A percentile compares a stretch with the other conserved stretches of the same genome.
These are phyloP conservation scores for Chrysocyon brachyurus DNA, from an alignment of 2,797 vertebrate species.

Conservation along the genomic window DNA sequence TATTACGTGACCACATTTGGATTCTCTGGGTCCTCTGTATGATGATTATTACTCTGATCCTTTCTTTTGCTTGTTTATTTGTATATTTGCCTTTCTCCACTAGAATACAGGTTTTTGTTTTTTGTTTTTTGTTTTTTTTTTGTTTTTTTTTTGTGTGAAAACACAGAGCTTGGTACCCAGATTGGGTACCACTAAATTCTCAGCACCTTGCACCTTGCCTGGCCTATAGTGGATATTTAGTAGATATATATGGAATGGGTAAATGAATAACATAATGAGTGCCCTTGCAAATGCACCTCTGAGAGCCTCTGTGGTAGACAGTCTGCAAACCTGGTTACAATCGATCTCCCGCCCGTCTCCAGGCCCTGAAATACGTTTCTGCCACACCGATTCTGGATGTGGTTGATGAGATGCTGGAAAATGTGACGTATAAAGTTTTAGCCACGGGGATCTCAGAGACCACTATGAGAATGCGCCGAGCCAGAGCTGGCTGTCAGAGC, in stretches of 20 bases:
- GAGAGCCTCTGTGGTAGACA: background rate
- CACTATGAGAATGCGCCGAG: fast-evolving
- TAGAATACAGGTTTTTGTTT: background rate
- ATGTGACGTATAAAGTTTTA: background rate
- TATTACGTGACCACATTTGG: fast-evolving
- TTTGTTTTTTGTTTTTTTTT: no score
- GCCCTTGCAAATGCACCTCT: background rate
- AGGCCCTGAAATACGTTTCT: fast-evolving
- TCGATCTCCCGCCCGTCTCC: background rate
- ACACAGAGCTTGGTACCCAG: background rate
- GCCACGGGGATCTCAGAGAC: background rate
- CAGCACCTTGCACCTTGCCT: fast-evolving
- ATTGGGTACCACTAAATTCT: background rate
- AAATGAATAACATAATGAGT: fast-evolving
- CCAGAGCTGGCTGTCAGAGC: background rate
- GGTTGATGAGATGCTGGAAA: background rate
- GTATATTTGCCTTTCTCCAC: background rate
- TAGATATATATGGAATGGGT: background rate
- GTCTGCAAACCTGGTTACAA: fast-evolving
- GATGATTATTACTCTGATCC: background rate
- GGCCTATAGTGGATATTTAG: fast-evolving
- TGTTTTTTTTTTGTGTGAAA: background rate
- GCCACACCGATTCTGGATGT: background rate
- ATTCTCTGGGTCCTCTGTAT: fast-evolving
- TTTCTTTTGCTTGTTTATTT: background rate